phyloP scores from a whole-genome alignment of 1,140 invertebrate species.

The Harlomillsia oculata region DNA sequence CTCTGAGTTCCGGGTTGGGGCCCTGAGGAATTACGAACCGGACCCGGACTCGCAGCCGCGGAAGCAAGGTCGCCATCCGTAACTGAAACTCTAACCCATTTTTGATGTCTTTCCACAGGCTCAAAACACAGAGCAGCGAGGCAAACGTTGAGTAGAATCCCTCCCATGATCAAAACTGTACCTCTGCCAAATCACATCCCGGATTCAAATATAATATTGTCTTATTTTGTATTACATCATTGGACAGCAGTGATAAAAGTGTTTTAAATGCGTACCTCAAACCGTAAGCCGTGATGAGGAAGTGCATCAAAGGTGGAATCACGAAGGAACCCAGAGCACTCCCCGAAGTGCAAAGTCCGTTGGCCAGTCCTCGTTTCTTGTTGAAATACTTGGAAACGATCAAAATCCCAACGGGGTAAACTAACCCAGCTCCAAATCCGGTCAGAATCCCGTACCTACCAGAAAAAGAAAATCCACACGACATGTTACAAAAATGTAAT shows the following conservation, averaged over 20 bases:
- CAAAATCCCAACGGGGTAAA: conserved; percentile 76
- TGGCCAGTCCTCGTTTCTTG: conserved; percentile 66
- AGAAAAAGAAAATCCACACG: conserved; percentile 38
- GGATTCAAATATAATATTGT: too few relatives aligned
- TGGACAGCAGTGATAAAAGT: too few relatives aligned
- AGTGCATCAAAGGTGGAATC: conserved; percentile 60
- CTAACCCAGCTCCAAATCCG: conserved; percentile 66
- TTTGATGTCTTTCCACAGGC: conserved; percentile 68
- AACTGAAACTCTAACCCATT: too few relatives aligned
- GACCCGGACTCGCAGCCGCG: too few relatives aligned
- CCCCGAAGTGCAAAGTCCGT: conserved; percentile 79
- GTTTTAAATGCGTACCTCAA: conserved; percentile 60
- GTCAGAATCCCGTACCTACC: conserved; percentile 66
- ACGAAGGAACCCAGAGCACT: conserved; percentile 66
- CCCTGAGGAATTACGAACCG: too few relatives aligned
- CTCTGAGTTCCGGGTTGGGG: too few relatives aligned
- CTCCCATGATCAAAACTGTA: conserved; percentile 69
- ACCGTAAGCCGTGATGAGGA: conserved; percentile 59
- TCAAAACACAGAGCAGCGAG: conserved; percentile 72
- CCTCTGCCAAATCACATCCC: conserved; percentile 49
- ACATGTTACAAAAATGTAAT: not conserved
- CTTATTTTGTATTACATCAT: not conserved
- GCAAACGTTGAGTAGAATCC: conserved; percentile 68
- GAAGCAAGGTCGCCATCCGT: too few relatives aligned
- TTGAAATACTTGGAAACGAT: conserved; percentile 82